These are phyloP conservation scores for Cairina moschata DNA, from an alignment of 2,113 vertebrate species.

Conservation along the genomic window DNA sequence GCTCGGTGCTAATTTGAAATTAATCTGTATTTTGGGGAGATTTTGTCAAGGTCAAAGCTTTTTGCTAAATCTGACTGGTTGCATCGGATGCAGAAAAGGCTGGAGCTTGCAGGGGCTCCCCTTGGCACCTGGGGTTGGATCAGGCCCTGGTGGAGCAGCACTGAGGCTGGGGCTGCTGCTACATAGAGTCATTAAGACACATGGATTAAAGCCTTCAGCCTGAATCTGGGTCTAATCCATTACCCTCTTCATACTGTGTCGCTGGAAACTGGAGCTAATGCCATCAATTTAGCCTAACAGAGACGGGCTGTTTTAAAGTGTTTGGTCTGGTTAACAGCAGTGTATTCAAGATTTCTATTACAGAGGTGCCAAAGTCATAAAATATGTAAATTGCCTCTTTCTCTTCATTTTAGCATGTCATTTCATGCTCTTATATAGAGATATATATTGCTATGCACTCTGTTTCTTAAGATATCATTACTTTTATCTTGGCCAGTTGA, in stretches of 20 bases:
- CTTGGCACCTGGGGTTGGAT: accelerated
- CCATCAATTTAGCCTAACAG: neutral
- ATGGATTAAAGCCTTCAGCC: constrained; percentile 40
- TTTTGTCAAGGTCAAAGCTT: constrained; percentile 5
- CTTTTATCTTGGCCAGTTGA: constrained; percentile 55
- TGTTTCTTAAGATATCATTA: constrained; percentile 48
- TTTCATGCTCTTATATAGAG: constrained; percentile 54
- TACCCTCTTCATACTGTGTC: neutral
- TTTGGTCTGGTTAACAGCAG: neutral
- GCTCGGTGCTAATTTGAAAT: neutral
- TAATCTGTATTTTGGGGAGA: constrained; percentile 5
- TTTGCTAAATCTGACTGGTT: neutral
- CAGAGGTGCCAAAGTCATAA: constrained; percentile 24
- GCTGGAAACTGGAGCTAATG: neutral
- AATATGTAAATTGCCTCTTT: constrained; percentile 38
- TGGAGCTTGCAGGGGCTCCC: accelerated
- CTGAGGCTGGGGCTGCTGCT: neutral
- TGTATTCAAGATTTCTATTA: neutral
- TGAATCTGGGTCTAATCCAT: constrained; percentile 45
- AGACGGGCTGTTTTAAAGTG: neutral
- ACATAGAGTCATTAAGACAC: neutral
- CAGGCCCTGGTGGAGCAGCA: accelerated
- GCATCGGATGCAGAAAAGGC: neutral
- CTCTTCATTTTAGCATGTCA: constrained; percentile 43
- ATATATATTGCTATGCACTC: constrained; percentile 48